Conservation (phyloP, 2,797 vertebrate species). For the Lacerta agilis region DNA sequence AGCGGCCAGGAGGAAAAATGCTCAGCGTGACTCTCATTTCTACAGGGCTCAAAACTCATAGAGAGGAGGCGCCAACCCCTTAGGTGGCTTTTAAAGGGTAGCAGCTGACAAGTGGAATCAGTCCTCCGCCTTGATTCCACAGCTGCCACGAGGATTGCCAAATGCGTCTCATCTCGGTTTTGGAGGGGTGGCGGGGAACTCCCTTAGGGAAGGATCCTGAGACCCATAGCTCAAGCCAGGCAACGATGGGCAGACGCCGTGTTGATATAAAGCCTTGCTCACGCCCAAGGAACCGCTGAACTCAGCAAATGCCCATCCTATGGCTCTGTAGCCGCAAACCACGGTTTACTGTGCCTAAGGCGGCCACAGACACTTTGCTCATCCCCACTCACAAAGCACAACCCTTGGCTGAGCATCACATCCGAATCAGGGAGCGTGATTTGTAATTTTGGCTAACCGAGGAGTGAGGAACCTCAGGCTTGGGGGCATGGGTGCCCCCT, state of each 20-base stretch:
- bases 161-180: conserved; percentile 54
- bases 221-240: conserved; percentile 51
- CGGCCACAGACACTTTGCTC: no score
- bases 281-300: neutral
- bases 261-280: neutral
- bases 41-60: neutral
- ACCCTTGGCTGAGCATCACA: no score
- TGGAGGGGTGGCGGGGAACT: conserved; percentile 50
- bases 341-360: no score
- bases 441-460: no score
- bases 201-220: conserved; percentile 44
- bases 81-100: neutral
- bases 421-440: no score
- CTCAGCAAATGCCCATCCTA: neutral
- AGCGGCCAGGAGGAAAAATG: conserved; percentile 27
- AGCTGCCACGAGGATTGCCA: conserved; percentile 62
- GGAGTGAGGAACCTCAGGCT: no score
- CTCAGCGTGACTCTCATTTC: neutral
- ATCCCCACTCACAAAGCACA: no score
- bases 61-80: neutral
- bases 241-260: neutral
- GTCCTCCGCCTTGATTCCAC: conserved; percentile 49
- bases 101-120: conserved; percentile 52
- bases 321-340: no score
- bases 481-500: no score